A percentile compares a stretch with the other conserved stretches of the same genome.
Evolutionary conservation across 2,888 invertebrate species (phyloP).

Genomic region (Metacarcinus magister): DNA sequence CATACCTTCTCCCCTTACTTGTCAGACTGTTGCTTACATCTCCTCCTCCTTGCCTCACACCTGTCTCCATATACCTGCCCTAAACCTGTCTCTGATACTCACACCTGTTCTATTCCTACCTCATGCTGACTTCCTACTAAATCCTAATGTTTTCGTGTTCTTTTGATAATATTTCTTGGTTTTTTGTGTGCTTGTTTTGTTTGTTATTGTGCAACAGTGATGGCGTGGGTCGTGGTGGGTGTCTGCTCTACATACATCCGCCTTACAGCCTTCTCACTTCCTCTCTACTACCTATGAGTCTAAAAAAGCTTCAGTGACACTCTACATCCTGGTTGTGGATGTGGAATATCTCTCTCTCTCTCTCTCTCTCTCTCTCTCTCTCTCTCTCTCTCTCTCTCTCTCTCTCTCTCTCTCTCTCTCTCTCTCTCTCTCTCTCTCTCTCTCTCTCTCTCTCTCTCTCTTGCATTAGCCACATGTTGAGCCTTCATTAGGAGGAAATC

Average conservation of each 20-base stretch:
- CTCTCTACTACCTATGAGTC: background rate
- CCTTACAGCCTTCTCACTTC: background rate
- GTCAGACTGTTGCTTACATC: too few relatives aligned
- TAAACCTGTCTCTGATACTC: background rate
- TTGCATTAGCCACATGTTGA: background rate
- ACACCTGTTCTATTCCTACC: background rate
- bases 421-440: background rate
- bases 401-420: constrained; percentile 39
- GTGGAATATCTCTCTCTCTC: background rate
- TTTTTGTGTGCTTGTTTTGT: too few relatives aligned
- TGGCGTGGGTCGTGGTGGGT: background rate
- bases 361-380: background rate
- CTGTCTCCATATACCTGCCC: background rate
- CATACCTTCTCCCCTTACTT: too few relatives aligned
- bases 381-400: background rate
- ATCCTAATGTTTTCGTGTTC: too few relatives aligned
- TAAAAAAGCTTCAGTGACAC: background rate
- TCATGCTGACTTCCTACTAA: background rate
- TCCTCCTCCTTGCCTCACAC: background rate
- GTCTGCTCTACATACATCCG: background rate
- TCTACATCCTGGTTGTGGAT: background rate
- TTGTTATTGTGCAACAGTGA: background rate
- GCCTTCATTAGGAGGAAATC: background rate
- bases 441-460: constrained; percentile 1
- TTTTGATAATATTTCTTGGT: too few relatives aligned